Evolutionary conservation across 1,140 invertebrate genomes (phyloP).

Genomic region (Trachymyrmex cornetzi): DNA sequence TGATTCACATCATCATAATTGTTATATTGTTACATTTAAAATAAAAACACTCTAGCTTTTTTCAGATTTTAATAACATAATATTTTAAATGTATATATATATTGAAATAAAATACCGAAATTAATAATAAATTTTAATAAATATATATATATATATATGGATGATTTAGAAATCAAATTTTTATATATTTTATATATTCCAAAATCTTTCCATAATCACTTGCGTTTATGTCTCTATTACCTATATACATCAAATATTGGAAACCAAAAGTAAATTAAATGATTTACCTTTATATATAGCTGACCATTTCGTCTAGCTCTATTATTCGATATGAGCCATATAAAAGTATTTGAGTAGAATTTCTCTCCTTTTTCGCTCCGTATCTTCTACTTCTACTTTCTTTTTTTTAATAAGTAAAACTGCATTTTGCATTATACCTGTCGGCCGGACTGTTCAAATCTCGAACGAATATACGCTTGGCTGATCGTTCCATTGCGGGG

Average conservation of each 20-base stretch:
- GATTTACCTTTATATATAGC: background rate
- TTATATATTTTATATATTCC: background rate
- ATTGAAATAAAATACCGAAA: background rate
- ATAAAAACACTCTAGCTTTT: background rate
- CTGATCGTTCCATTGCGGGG: constrained; percentile 35
- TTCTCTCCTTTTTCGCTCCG: background rate
- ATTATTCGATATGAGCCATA: background rate
- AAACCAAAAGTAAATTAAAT: background rate
- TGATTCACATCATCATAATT: background rate
- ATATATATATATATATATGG: background rate
- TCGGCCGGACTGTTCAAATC: constrained; percentile 49
- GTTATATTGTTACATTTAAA: background rate
- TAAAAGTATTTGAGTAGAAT: background rate
- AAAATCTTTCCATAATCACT: background rate
- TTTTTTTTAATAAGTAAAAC: constrained; percentile 15
- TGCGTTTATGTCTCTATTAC: background rate
- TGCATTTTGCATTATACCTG: constrained; percentile 23
- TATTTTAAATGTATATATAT: constrained; percentile 14
- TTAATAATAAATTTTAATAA: background rate
- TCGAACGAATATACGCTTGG: constrained; percentile 51
- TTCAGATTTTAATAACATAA: background rate
- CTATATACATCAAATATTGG: background rate
- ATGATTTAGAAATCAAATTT: background rate
- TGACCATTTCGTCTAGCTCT: background rate
- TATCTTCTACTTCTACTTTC: background rate